phyloP scores from a whole-genome alignment of 2,113 vertebrate species.

The Semnornis frantzii region DNA sequence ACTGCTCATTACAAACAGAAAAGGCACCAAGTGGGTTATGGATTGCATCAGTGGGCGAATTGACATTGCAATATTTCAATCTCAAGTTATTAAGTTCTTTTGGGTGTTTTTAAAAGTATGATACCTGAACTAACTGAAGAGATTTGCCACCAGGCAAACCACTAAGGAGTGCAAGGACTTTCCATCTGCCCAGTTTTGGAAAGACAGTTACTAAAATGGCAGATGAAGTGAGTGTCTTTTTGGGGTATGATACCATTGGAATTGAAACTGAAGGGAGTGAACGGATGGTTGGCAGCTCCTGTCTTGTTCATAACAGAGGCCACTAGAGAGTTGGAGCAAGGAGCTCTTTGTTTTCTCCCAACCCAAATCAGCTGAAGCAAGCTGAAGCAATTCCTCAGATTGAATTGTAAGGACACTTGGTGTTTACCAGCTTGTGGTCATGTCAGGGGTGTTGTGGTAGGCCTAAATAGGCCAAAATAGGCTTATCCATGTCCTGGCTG shows the following conservation, averaged over 20 bases:
- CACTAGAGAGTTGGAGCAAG: neutral
- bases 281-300: neutral
- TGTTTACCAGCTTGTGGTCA: neutral
- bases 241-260: neutral
- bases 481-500: no score
- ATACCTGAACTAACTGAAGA: neutral
- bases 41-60: neutral
- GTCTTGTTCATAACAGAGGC: neutral
- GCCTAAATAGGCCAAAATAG: no score
- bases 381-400: neutral
- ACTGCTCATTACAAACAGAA: neutral
- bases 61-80: neutral
- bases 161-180: neutral
- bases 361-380: neutral
- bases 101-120: no score
- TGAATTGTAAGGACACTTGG: neutral
- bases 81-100: neutral
- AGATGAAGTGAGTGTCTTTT: neutral
- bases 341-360: neutral
- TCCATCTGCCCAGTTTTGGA: neutral
- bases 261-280: neutral
- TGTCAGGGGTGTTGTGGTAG: neutral
- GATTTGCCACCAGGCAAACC: neutral
- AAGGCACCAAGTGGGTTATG: neutral
- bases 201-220: neutral